Percentiles rank a stretch among this genome's conserved stretches.
These are phyloP conservation scores for Scaptomyza graminum DNA, from an alignment of 1,140 invertebrate genomes.

Conservation along the genomic window DNA sequence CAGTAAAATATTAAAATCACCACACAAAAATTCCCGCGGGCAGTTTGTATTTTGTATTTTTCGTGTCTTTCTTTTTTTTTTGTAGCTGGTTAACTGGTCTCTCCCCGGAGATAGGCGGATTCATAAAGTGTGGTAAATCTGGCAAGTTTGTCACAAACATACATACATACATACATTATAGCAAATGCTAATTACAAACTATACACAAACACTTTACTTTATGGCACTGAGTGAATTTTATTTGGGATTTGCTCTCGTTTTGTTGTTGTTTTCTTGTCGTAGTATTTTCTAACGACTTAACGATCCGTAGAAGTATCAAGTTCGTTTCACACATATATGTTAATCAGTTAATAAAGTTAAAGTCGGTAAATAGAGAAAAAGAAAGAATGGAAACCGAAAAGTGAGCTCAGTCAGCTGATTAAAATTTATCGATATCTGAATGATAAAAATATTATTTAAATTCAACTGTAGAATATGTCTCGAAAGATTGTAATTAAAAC, in stretches of 20 bases:
- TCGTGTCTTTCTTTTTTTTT: not conserved
- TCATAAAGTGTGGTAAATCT: not conserved
- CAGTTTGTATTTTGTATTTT: conserved; percentile 45
- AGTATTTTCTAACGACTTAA: conserved; percentile 37
- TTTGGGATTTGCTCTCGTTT: conserved; percentile 37
- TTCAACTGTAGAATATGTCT: not conserved
- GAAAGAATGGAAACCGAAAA: conserved; percentile 13
- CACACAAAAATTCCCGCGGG: conserved; percentile 66
- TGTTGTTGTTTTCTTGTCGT: conserved; percentile 15
- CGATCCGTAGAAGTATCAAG: conserved; percentile 65
- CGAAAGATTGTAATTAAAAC: too few species aligned
- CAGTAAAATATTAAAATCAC: conserved; percentile 58
- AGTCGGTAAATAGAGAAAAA: conserved; percentile 35
- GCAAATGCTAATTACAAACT: conserved; percentile 59
- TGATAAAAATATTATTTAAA: conserved; percentile 28
- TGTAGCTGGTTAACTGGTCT: conserved; percentile 16
- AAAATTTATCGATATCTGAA: conserved; percentile 63
- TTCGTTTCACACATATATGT: conserved; percentile 66
- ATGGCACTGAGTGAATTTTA: not conserved
- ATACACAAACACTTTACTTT: conserved; percentile 24
- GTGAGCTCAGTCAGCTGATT: conserved; percentile 69
- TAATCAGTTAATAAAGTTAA: conserved; percentile 76
- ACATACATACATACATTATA: too few species aligned
- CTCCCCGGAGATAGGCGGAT: conserved; percentile 20
- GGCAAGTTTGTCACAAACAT: not conserved